Evolutionary conservation across 2,113 vertebrate genomes (phyloP), one percentile per base, ranked within the genome.

Genomic region (Piliocolobus tephrosceles): DNA sequence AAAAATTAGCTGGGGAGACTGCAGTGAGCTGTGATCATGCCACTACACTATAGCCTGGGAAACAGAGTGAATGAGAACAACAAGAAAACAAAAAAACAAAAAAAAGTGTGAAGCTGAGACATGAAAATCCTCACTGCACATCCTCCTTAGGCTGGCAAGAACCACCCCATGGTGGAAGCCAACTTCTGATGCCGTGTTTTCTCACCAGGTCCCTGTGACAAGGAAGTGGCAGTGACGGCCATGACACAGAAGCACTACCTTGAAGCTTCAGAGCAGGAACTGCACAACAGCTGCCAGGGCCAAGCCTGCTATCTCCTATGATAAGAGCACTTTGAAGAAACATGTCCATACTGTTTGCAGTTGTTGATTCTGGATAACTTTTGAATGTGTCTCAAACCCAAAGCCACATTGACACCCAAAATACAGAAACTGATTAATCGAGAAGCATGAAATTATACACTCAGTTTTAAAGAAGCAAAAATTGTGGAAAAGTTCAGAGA

Each of bases 301-400:
- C 38, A 73, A 38, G 38, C 76, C 30, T 18, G 30, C 76, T 20
- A 32, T 79, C 76, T 50, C 45, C 45, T 50, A 30, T 32, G 76
- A 88, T 6, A 96, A 90, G 25, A 0, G 2, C 40, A 85, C 86
- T 94, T 98, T 66, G 96, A 98, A 93, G 87, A 96, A 57, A 12
- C 99, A 35, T 99, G 99, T 97, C 98, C 98, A 1, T 98, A 99
- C 98, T 99, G 99, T 98, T 99, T 98, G 98, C 99, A 99, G 98
- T 99, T 99, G 98, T 98, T 99, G 70, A 96, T 98, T 95, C 98
- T 99, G 30, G 99, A 98, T 96, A 99, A 99, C 94, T 97, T 98
- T 95, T 98, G 98, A 3, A 98, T 99, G 4, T 99, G 99, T 25
- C 98, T 99, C 85, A 98, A 98, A 88, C 99, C 99, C 14, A 99